Percentiles rank a stretch among this genome's conserved stretches.
phyloP scores from a whole-genome alignment of 2,797 vertebrate species.

The Cryptoblepharus egeriae region DNA sequence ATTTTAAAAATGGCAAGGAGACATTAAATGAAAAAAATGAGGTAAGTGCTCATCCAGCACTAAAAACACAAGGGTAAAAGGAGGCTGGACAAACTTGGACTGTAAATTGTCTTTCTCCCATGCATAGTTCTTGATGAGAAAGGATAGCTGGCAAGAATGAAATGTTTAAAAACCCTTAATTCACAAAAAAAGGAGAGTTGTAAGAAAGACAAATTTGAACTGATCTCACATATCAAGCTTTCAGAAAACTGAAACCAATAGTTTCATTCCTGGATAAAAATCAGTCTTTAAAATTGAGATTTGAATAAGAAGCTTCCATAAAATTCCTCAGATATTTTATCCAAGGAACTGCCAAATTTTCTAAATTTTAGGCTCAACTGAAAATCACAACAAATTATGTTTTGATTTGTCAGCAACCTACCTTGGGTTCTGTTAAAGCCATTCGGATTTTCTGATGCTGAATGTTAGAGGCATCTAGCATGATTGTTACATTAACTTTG shows the following conservation, averaged over 20 bases:
- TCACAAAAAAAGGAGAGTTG: neutral
- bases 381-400: neutral
- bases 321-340: neutral
- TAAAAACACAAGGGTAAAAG: neutral
- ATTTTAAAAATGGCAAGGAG: too few relatives aligned
- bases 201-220: neutral
- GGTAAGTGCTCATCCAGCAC: neutral
- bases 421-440: conserved; percentile 91
- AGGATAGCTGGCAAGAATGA: neutral
- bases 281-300: too few relatives aligned
- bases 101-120: too few relatives aligned
- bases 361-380: neutral
- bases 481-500: conserved; percentile 92
- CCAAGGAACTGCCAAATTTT: neutral
- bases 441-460: conserved; percentile 98
- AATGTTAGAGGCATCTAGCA: conserved; percentile 91
- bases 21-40: neutral
- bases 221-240: neutral
- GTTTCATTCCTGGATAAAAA: too few relatives aligned
- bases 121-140: neutral
- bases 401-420: conserved; percentile 57
- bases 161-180: conserved; percentile 22
- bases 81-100: neutral
- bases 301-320: too few relatives aligned
- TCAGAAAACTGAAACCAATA: neutral